Conservation (phyloP, 2,888 invertebrate genomes). For the Caenorhabditis wallacei region DNA sequence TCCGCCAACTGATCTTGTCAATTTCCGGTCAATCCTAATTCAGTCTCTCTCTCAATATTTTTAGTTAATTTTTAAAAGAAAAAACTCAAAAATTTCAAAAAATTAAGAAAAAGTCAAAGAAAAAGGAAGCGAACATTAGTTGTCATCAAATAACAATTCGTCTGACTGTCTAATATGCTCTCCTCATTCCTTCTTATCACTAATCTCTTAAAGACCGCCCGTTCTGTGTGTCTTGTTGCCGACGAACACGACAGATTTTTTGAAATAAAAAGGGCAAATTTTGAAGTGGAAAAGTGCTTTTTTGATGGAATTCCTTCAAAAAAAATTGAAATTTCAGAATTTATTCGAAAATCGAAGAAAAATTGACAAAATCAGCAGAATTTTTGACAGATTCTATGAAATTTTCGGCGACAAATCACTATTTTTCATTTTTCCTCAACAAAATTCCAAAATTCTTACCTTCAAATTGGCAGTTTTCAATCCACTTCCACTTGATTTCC, state of each 20-base stretch:
- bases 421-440: background rate
- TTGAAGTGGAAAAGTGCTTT: background rate
- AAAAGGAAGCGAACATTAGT: conserved; percentile 1
- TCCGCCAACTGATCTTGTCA: conserved; percentile 1
- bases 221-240: conserved; percentile 39
- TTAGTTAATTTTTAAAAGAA: background rate
- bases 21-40: conserved; percentile 6
- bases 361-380: too few species aligned
- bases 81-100: background rate
- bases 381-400: too few species aligned
- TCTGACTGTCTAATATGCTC: conserved; percentile 29
- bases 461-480: conserved; percentile 55
- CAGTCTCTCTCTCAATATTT: background rate
- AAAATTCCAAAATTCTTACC: conserved; percentile 5
- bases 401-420: too few species aligned
- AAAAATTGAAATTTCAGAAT: too few species aligned
- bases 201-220: conserved; percentile 38
- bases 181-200: conserved; percentile 17
- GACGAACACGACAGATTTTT: background rate
- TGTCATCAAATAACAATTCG: conserved; percentile 42
- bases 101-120: background rate
- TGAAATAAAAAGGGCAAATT: conserved; percentile 2
- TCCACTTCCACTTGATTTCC: conserved; percentile 50
- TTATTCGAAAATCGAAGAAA: too few species aligned
- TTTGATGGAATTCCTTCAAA: too few species aligned